phyloP scores from a whole-genome alignment of 1,140 invertebrate genomes.

The Hyposmocoma kahamanoa region DNA sequence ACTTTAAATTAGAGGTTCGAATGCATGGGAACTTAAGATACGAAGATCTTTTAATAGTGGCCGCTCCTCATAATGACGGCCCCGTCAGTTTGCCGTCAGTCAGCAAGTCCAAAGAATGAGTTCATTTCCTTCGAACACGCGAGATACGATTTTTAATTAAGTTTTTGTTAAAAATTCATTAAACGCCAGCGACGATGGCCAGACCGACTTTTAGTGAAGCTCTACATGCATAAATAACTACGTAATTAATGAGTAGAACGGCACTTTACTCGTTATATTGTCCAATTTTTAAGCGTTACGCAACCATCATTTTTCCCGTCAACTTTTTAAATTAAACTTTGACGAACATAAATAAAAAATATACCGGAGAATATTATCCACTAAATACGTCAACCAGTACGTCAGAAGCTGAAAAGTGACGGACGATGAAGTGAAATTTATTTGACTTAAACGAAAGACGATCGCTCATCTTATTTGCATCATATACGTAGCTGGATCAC shows the following conservation, averaged over 20 bases:
- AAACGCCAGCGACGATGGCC: constrained; percentile 41
- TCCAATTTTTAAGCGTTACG: constrained; percentile 37
- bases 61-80: constrained; percentile 45
- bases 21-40: constrained; percentile 5
- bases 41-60: constrained; percentile 15
- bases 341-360: too few species aligned
- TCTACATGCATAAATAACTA: constrained; percentile 59
- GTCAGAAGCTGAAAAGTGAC: too few species aligned
- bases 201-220: constrained; percentile 28
- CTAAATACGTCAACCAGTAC: too few species aligned
- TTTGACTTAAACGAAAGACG: too few species aligned
- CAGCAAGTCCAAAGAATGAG: constrained; percentile 60
- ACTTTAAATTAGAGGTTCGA: constrained; percentile 7
- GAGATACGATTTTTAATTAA: constrained; percentile 72
- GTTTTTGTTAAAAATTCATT: constrained; percentile 72
- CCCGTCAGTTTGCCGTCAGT: constrained; percentile 62
- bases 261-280: constrained; percentile 40
- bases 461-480: too few species aligned
- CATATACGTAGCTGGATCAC: too few species aligned
- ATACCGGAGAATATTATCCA: too few species aligned
- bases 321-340: constrained; percentile 46
- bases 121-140: constrained; percentile 68
- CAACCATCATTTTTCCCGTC: constrained; percentile 23
- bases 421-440: too few species aligned
- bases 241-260: constrained; percentile 56